Evolutionary conservation across 2,113 vertebrate genomes (phyloP).

Genomic region (Urocitellus parryii): DNA sequence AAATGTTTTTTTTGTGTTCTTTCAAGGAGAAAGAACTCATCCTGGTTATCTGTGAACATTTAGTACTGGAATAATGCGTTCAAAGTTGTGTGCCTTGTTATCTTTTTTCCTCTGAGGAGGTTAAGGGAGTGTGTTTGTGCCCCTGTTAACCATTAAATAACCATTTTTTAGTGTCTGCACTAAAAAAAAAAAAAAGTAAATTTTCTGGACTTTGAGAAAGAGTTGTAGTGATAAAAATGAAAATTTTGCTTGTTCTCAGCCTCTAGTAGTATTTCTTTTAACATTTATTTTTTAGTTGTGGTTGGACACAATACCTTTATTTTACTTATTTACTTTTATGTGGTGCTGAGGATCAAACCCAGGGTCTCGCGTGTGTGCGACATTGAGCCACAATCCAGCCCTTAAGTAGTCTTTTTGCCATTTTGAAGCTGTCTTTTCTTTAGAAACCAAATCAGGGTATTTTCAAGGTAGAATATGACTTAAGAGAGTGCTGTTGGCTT

Average conservation of each 20-base stretch:
- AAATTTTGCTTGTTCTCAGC: background rate
- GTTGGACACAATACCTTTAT: too few relatives aligned
- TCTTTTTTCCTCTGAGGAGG: background rate
- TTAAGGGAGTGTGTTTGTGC: background rate
- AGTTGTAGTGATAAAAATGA: background rate
- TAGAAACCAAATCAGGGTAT: background rate
- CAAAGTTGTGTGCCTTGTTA: background rate
- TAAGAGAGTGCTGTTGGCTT: background rate
- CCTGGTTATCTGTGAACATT: slow-evolving; percentile 41
- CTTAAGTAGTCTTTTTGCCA: fast-evolving
- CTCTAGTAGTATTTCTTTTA: background rate
- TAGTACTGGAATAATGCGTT: background rate
- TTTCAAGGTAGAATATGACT: background rate
- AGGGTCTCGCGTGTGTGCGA: too few relatives aligned
- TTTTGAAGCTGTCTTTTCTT: background rate
- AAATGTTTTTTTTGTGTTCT: slow-evolving; percentile 56
- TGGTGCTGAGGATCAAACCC: too few relatives aligned
- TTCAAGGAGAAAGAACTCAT: background rate
- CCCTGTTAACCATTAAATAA: background rate
- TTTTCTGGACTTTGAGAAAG: background rate
- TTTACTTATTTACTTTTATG: too few relatives aligned
- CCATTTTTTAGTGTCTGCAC: too few relatives aligned
- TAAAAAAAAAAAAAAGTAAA: background rate
- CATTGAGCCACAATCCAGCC: too few relatives aligned
- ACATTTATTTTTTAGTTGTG: too few relatives aligned